Evolutionary conservation across 2,888 invertebrate species (phyloP), one percentile per base, ranked within the genome.

Genomic region (Merodon equestris): DNA sequence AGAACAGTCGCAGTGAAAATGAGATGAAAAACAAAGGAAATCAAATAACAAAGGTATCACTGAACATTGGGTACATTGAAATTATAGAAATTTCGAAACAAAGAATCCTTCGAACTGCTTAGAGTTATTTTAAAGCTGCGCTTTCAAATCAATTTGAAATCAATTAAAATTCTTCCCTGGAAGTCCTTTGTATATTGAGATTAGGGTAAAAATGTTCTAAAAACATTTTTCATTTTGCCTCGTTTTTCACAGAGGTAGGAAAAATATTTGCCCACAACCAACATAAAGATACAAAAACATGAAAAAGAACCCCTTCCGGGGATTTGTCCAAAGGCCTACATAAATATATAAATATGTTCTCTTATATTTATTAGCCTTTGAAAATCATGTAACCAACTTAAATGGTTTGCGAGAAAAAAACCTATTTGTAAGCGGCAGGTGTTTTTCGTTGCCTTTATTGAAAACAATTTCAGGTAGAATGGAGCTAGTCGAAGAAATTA

Each of bases 391-490:
- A 74, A 68, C 74, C 61, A 48, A 34, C 34, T 44, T 19, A 19
- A 48, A 27, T 44, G 27, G 3, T n/a, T 40, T n/a, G 12, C 40
- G 40, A 60, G 48, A 51, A 45, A 45, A 34, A 54, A 53, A 51
- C 40, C 34, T 50, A 40, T 1, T 9, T 64, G 42, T 13, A 60
- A 51, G 64, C 54, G 74, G 58, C 79, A 79, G 79, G 68, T 79
- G 79, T 68, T 54, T 68, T 79, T 50, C 54, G 74, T 66, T 44
- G 74, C 74, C 74, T 74, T 74, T 74, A 79, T 79, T 74, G 79
- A 79, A 79, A 79, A 56, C 79, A 74, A 79, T 79, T 79, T 74
- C 79, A 74, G 73, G 74, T 64, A 74, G 64, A 50, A 64, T 57
- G 27, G 61, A 70, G 68, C 74, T 68, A 64, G 56, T 64, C 54